These are phyloP conservation scores for Panagrolaimus sp. DNA, from an alignment of 1,140 invertebrate species.

Conservation along the genomic window DNA sequence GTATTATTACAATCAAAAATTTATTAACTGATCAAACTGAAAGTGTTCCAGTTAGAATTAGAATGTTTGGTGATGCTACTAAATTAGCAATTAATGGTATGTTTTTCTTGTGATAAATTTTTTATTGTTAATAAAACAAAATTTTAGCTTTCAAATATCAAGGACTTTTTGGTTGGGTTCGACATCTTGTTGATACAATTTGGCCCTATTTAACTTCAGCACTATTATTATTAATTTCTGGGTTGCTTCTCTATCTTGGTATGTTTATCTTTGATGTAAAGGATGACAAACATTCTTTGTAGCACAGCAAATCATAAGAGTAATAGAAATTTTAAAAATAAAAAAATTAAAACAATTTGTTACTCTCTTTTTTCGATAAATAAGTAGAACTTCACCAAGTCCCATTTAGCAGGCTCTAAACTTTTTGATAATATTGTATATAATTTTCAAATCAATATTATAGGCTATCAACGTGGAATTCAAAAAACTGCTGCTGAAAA, in stretches of 20 bases:
- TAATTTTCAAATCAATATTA: too few relatives aligned
- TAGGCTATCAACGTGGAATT: too few relatives aligned
- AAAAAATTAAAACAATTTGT: too few relatives aligned
- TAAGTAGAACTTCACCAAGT: too few relatives aligned
- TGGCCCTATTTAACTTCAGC: neutral
- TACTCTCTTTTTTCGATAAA: too few relatives aligned
- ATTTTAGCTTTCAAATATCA: neutral
- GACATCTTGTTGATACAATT: neutral
- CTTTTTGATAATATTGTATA: too few relatives aligned
- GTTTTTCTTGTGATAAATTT: neutral
- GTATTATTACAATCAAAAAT: neutral
- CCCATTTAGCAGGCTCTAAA: too few relatives aligned
- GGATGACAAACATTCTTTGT: too few relatives aligned
- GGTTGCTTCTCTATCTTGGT: neutral
- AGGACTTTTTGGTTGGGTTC: neutral
- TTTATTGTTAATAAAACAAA: neutral
- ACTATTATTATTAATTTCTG: neutral
- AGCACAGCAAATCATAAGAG: too few relatives aligned
- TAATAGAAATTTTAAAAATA: too few relatives aligned
- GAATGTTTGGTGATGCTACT: neutral
- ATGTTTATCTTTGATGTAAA: too few relatives aligned
- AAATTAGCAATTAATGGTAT: neutral
- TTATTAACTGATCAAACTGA: neutral
- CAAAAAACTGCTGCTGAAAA: too few relatives aligned
- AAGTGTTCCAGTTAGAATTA: neutral